Conservation (phyloP, 2,113 vertebrate genomes). For the Embiotoca jacksoni region DNA sequence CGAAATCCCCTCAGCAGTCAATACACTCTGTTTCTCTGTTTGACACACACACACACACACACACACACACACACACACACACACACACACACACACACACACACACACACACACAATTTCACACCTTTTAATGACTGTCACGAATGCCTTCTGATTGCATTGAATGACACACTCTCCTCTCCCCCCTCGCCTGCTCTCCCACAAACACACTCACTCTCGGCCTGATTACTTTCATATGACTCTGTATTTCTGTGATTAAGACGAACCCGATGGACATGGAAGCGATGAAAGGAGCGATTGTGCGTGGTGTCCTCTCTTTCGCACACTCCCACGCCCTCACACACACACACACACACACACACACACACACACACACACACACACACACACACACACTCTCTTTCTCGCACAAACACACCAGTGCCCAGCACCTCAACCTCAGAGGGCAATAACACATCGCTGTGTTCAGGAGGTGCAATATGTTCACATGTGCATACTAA, state of each 20-base stretch:
- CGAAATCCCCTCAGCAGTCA: conserved; percentile 33
- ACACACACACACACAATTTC: conserved; percentile 20
- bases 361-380: conserved; percentile 44
- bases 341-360: conserved; percentile 31
- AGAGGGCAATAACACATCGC: conserved; percentile 52
- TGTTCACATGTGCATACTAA: conserved; percentile 77
- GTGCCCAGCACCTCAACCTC: conserved; percentile 63
- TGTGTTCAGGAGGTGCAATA: conserved; percentile 63
- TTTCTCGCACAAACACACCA: conserved; percentile 42
- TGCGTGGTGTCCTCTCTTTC: conserved; percentile 29
- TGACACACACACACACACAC: conserved; percentile 26
- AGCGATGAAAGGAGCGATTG: conserved; percentile 58
- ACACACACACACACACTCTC: conserved; percentile 8
- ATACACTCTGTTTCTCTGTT: conserved; percentile 26
- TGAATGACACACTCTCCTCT: conserved; percentile 41
- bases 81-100: conserved; percentile 44
- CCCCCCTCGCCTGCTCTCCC: conserved; percentile 13
- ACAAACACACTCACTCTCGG: conserved; percentile 10
- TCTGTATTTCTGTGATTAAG: conserved; percentile 70
- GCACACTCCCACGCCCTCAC: conserved; percentile 25
- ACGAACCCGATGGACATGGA: conserved; percentile 61
- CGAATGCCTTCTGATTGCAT: conserved; percentile 75
- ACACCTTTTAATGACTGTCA: conserved; percentile 72
- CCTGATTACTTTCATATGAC: conserved; percentile 75
- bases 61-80: conserved; percentile 36